Percentiles rank a stretch among this genome's conserved stretches.
phyloP scores from a whole-genome alignment of 2,797 vertebrate genomes.

The Phoeniculus purpureus region DNA sequence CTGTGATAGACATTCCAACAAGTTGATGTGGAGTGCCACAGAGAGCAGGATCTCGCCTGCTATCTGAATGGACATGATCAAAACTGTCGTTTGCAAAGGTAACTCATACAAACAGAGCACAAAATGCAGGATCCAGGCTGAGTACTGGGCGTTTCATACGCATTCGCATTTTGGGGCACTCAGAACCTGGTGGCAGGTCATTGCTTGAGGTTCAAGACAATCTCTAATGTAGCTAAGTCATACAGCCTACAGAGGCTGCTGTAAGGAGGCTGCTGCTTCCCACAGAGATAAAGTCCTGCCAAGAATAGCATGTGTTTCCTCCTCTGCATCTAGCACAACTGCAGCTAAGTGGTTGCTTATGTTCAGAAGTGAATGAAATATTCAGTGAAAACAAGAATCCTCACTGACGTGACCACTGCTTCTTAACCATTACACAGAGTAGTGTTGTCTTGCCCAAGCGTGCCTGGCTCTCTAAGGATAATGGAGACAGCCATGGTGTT shows the following conservation, averaged over 20 bases:
- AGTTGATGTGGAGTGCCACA: not conserved
- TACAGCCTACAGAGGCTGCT: not conserved
- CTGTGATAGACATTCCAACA: not conserved
- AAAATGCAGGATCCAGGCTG: not conserved
- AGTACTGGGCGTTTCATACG: not conserved
- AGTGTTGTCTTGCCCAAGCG: not conserved
- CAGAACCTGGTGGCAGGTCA: not conserved
- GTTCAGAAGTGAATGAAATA: conserved; percentile 67
- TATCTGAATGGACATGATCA: not conserved
- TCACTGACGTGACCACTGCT: conserved; percentile 17
- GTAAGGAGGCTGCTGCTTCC: conserved; percentile 39
- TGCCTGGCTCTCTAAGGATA: conserved; percentile 45
- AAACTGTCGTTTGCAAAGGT: not conserved
- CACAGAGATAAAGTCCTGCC: conserved; percentile 4
- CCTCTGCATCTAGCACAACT: conserved; percentile 63
- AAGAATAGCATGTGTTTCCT: conserved; percentile 71
- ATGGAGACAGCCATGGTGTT: conserved; percentile 37
- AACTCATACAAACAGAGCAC: not conserved
- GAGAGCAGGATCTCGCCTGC: not conserved
- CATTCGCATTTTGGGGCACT: not conserved
- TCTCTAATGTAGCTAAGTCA: not conserved
- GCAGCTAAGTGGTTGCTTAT: conserved; percentile 65
- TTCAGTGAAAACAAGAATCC: conserved; percentile 50
- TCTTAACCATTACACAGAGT: conserved; percentile 41
- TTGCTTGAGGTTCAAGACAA: not conserved